A percentile compares a stretch with the other conserved stretches of the same genome.
phyloP scores from a whole-genome alignment of 2,113 vertebrate genomes.

The Orthonyx spaldingii region DNA sequence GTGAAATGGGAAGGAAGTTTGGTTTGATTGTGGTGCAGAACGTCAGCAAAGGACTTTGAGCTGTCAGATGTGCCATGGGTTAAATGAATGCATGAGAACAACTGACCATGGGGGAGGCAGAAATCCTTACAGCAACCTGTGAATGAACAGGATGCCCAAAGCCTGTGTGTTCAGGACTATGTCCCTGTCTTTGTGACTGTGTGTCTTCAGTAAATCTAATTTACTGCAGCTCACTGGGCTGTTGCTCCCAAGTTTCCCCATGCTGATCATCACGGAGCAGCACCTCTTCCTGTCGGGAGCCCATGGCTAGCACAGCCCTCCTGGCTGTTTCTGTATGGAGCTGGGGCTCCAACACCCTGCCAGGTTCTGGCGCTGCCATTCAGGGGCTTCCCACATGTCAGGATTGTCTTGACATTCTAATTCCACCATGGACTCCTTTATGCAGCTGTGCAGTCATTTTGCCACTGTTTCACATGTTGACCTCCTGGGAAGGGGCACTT shows the following conservation, averaged over 20 bases:
- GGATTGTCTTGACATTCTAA: too few species aligned
- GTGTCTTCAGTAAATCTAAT: neutral
- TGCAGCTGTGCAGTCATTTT: neutral
- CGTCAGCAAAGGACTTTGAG: neutral
- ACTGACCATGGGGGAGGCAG: neutral
- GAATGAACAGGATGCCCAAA: neutral
- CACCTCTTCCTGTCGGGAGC: neutral
- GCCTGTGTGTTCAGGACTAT: neutral
- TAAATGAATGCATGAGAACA: neutral
- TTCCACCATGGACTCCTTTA: neutral
- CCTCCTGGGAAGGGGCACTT: neutral
- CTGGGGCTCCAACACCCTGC: fast-evolving
- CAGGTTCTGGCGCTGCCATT: neutral
- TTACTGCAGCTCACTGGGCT: neutral
- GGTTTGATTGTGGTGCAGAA: neutral
- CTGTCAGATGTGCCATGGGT: neutral
- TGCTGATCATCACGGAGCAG: fast-evolving
- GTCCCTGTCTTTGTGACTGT: neutral
- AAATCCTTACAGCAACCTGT: neutral
- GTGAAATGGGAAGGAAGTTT: neutral
- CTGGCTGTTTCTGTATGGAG: neutral
- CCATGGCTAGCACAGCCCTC: neutral
- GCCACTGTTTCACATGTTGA: neutral
- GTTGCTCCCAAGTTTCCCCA: neutral
- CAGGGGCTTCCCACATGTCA: neutral